Evolutionary conservation across 2,888 invertebrate species (phyloP), one percentile per base, ranked within the genome.

Genomic region (Rhogogaster chlorosoma): DNA sequence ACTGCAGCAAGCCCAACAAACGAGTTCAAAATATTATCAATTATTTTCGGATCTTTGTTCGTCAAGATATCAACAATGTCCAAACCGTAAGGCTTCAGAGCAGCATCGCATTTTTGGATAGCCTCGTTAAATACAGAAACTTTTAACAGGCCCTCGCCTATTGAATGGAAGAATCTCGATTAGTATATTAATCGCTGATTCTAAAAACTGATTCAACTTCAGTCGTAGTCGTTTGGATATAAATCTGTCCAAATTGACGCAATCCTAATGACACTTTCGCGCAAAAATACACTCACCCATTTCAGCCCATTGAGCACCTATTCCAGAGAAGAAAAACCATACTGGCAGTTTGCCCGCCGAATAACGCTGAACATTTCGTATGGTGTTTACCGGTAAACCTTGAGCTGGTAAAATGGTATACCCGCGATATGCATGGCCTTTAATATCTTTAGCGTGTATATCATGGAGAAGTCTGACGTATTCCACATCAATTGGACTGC

Each of bases 1-100:
- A 95, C 93, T 0, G 97, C 96, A 15, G 97, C 96, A 87, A 97
- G 97, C 38, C 96, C 96, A 36, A 97, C 96, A 91, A 97, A 97
- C 7, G 96, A 96, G 92, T 96, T 94, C 29, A 96, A 90, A 73
- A 96, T 96, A 89, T 96, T 95, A 83, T 96, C 95, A 89, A 96
- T 96, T 49, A 95, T 95, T 4, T 92, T 93, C 26, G 95, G 95
- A 89, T 96, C 96, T 0, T 94, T 93, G 0, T 95, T 94, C n/a
- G 96, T 96, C 12, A 97, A 94, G 64, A 97, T 95, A 45, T 95
- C 93, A 78, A 95, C 94, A 6, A 97, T 94, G 91, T 97, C 95
- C 4, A 97, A 86, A 0, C 96, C 96, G 89, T 95, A 95, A 0
- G 95, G 94, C 86, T 94, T 92, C 1, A 97, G 93, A 0, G 94